Evolutionary conservation across 2,113 vertebrate genomes (phyloP).

Genomic region (Mustela lutreola): DNA sequence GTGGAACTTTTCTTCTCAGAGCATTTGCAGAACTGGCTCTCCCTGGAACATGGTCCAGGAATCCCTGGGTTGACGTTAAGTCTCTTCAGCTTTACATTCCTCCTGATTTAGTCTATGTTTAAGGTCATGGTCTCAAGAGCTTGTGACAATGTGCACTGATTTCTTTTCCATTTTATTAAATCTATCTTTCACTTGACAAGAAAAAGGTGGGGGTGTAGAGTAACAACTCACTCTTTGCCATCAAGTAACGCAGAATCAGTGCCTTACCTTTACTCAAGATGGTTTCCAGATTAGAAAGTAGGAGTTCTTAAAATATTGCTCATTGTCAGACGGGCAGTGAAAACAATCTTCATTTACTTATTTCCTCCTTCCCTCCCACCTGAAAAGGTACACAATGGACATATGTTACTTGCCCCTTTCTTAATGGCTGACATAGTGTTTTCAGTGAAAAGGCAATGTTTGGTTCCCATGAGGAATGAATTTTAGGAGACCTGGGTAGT

Average conservation of each 20-base stretch:
- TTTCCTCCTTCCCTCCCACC: not conserved
- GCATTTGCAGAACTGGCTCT: not conserved
- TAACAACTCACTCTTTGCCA: not conserved
- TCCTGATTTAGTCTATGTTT: not conserved
- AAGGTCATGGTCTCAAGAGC: not conserved
- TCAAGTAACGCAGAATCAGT: not conserved
- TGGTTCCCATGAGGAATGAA: not conserved
- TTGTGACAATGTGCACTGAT: not conserved
- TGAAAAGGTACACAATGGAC: not conserved
- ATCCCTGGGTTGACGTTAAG: not conserved
- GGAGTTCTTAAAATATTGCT: not conserved
- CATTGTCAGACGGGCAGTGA: not conserved
- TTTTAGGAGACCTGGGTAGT: not conserved
- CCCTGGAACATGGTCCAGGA: not conserved
- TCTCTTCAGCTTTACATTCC: not conserved
- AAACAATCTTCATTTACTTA: not conserved
- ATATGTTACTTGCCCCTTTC: not conserved
- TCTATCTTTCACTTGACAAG: not conserved
- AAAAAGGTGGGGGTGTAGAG: not conserved
- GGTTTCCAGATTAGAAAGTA: not conserved
- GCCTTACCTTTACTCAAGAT: not conserved
- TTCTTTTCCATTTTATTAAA: not conserved
- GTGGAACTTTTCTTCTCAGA: not conserved
- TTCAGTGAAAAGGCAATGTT: not conserved
- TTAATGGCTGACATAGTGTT: not conserved